Base-by-base conservation (phyloP, 2,888 invertebrate genomes). In the Harpalus rufipes region DNA sequence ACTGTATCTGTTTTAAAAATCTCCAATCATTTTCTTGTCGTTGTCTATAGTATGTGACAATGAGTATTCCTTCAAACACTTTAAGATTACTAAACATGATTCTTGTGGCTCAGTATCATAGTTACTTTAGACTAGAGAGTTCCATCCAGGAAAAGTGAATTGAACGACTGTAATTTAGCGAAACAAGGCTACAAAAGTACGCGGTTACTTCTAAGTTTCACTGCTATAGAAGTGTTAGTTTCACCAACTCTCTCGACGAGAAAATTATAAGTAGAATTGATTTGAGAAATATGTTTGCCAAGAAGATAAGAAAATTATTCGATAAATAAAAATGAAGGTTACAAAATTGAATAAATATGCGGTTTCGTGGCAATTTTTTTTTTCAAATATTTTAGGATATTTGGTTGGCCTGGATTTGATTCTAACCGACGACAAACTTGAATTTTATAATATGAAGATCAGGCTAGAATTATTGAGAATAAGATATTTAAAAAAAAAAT, bases 181-280 rank as follows among this genome's bases (percentile, higher is more conserved):
- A 84, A 84, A 84, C 84, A 84, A 84, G 84, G 63, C 84, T 84
- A 78, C 56, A 78, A 51, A 18, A 16, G 76, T 63, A 63, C 63
- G 12, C 61, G 25, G 59, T 78, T 78, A 21, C 74, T 74, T 68
- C 51, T 32, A 44, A 83, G 83, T 83, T 83, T 83, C 83, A 83
- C 83, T 83, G 5, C 32, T 32, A 5, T 32, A 32, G 32, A 32
- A 32, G 32, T 32, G 78, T 58, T 84, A 78, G 84, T 84, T 84
- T 78, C 84, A 65, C 84, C 76, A 84, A 78, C 84, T 84, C 84
- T 84, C 84, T 78, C 78, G 18, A 14, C 63, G 72, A 74, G 72
- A 74, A 74, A 74, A 74, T 74, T 74, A 18, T 74, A 74, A 74
- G 44, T 12, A 44, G 44, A 44, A 51, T 51, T 51, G 44, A 51